phyloP scores from a whole-genome alignment of 64 coral and sea anemone genomes.

The Stylophora pistillata region DNA sequence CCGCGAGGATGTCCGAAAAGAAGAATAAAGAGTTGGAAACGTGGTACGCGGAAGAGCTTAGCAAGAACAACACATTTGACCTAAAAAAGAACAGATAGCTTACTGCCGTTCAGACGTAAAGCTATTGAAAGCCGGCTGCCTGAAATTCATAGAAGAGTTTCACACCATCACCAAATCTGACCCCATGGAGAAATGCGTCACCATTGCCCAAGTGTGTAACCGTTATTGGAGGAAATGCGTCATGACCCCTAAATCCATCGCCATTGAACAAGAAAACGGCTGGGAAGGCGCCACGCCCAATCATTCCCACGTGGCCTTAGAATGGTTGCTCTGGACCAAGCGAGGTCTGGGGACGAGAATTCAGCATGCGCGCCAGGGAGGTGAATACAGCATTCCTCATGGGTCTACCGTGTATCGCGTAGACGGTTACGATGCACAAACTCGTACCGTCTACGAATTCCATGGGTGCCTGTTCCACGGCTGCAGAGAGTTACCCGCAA shows the following conservation, averaged over 20 bases:
- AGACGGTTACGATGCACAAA: too few relatives aligned
- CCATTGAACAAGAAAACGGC: neutral
- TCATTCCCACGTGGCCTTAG: too few relatives aligned
- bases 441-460: neutral
- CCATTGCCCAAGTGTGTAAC: too few relatives aligned
- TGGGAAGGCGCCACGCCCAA: too few relatives aligned
- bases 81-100: neutral
- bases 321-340: too few relatives aligned
- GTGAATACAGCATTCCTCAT: too few relatives aligned
- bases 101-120: constrained; percentile 37
- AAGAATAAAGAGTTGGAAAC: neutral
- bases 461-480: neutral
- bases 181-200: neutral
- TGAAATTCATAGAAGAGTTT: constrained; percentile 21
- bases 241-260: neutral
- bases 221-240: neutral
- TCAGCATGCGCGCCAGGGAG: too few relatives aligned
- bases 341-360: too few relatives aligned
- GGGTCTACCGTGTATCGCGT: too few relatives aligned
- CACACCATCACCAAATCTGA: neutral
- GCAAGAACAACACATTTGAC: neutral
- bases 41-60: neutral
- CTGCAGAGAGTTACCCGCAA: neutral
- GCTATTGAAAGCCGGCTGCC: constrained; percentile 32
- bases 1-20: neutral